Conservation (phyloP, 1,140 invertebrate genomes). For the Macrobrachium nipponense region DNA sequence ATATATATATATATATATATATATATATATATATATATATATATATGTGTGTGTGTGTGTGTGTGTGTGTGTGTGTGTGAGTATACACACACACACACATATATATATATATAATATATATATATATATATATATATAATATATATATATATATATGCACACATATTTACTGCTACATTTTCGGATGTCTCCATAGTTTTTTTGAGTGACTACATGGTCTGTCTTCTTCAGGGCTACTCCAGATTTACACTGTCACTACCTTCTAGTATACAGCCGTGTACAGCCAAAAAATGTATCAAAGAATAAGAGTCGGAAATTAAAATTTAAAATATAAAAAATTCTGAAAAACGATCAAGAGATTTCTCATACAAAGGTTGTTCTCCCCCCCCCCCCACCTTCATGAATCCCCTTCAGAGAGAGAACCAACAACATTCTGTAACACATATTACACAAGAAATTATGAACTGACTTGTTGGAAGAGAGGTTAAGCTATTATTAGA, state of each 20-base stretch:
- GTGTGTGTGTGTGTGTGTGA: background rate
- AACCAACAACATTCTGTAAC: too few relatives aligned
- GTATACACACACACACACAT: background rate
- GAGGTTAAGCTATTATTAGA: too few relatives aligned
- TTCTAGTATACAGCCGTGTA: background rate
- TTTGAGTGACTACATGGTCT: too few relatives aligned
- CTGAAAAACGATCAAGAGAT: too few relatives aligned
- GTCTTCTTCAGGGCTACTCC: background rate
- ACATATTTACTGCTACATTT: too few relatives aligned
- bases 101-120: background rate
- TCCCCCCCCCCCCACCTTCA: too few relatives aligned
- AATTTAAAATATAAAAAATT: too few relatives aligned
- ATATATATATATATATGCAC: background rate
- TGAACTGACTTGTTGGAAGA: too few relatives aligned
- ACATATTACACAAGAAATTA: too few relatives aligned
- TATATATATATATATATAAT: background rate
- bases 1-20: slow-evolving; percentile 30
- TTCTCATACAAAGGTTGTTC: too few relatives aligned
- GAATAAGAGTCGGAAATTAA: background rate
- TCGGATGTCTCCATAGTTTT: too few relatives aligned
- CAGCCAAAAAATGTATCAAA: background rate
- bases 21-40: slow-evolving; percentile 32
- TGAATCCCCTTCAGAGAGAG: too few relatives aligned
- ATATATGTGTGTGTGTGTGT: slow-evolving; percentile 1
- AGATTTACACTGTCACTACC: background rate